A percentile compares a stretch with the other conserved stretches of the same genome.
Conservation (phyloP, 2,113 vertebrate genomes). For the Calidris pugnax region DNA sequence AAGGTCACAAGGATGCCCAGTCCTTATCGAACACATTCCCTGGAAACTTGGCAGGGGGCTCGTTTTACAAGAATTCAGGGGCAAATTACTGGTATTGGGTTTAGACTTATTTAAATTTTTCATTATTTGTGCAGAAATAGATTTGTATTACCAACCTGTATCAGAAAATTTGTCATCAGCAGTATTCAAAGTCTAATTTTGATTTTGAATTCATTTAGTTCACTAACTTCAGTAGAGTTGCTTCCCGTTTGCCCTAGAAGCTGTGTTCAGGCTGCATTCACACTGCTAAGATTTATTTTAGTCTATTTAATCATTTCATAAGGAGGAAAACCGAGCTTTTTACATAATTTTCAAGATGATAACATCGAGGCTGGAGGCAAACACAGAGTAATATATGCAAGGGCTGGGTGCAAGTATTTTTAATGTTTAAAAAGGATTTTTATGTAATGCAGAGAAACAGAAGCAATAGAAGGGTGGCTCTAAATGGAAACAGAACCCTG, state of each 20-base stretch:
- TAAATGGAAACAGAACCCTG: background rate
- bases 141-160: background rate
- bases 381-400: background rate
- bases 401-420: background rate
- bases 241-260: background rate
- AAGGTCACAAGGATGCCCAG: slow-evolving; percentile 71
- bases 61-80: slow-evolving; percentile 14
- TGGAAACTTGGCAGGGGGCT: slow-evolving; percentile 81
- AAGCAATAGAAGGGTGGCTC: background rate
- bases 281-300: background rate
- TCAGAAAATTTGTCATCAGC: background rate
- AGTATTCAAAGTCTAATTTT: background rate
- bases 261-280: background rate
- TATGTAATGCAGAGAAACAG: background rate
- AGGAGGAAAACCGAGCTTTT: background rate
- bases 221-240: background rate
- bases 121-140: background rate
- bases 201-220: background rate
- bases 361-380: background rate
- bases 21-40: slow-evolving; percentile 81
- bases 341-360: background rate
- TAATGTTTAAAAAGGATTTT: background rate
- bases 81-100: background rate
- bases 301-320: background rate
- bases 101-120: background rate